Percentiles rank a stretch among this genome's conserved stretches.
Evolutionary conservation across 2,797 vertebrate genomes (phyloP).

Genomic region (Momotus momota): DNA sequence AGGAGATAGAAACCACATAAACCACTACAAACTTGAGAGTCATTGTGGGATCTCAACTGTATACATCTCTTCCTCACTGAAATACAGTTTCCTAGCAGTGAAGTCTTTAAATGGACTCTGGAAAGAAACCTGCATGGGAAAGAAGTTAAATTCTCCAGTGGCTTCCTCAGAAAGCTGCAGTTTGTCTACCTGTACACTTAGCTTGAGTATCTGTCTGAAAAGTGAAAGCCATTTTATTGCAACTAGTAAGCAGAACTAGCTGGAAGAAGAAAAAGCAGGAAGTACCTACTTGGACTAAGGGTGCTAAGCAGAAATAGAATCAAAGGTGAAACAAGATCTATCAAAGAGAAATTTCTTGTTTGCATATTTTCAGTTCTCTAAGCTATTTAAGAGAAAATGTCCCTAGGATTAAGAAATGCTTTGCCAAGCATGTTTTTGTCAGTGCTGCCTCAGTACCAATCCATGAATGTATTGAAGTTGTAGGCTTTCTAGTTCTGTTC

Average conservation of each 20-base stretch:
- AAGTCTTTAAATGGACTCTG: neutral
- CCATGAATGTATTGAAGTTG: neutral
- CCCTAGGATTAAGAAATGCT: neutral
- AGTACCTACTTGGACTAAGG: neutral
- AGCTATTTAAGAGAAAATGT: neutral
- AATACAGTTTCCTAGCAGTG: neutral
- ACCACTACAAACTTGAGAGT: neutral
- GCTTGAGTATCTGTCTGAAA: neutral
- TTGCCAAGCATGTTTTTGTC: neutral
- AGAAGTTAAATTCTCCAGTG: neutral
- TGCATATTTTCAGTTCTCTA: neutral
- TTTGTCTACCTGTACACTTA: neutral
- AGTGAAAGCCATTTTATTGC: neutral
- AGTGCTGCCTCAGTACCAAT: neutral
- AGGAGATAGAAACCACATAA: conserved; percentile 27
- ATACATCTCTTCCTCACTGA: neutral
- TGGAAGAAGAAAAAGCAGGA: neutral
- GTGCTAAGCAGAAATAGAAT: neutral
- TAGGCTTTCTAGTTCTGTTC: neutral
- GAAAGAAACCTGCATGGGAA: neutral
- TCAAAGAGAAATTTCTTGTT: neutral
- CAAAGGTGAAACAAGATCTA: neutral
- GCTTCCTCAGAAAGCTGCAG: neutral
- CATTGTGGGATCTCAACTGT: neutral
- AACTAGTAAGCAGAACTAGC: neutral